Evolutionary conservation across 2,888 invertebrate genomes (phyloP).

Genomic region (Agelastica alni): DNA sequence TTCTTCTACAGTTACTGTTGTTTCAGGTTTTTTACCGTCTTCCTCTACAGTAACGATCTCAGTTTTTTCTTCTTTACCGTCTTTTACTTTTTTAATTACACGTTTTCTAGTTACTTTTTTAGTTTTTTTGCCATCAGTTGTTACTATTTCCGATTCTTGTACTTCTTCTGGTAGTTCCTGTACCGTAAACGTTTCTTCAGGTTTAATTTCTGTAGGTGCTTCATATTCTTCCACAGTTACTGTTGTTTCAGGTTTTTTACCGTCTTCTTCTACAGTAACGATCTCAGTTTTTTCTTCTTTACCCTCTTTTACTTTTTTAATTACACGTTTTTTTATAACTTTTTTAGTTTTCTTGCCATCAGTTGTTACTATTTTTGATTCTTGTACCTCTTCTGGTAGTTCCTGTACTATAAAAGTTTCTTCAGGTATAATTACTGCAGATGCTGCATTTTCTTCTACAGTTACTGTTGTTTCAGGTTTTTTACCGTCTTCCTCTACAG

Average conservation of each 20-base stretch:
- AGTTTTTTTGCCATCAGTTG: too few species aligned
- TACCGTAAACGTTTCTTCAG: slow-evolving; percentile 41
- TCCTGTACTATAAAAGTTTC: slow-evolving; percentile 29
- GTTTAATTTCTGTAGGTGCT: slow-evolving; percentile 44
- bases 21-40: too few species aligned
- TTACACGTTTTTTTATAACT: slow-evolving; percentile 48
- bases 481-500: slow-evolving; percentile 45
- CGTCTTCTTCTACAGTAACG: slow-evolving; percentile 46
- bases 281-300: slow-evolving; percentile 48
- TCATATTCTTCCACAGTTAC: too few species aligned
- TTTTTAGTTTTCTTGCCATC: slow-evolving; percentile 35
- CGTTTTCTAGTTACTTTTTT: too few species aligned
- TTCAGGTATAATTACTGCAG: slow-evolving; percentile 28
- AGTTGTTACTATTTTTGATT: slow-evolving; percentile 44
- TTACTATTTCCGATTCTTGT: too few species aligned
- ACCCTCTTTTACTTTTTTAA: slow-evolving; percentile 50
- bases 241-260: too few species aligned
- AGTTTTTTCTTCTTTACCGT: too few species aligned
- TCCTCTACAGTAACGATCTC: too few species aligned
- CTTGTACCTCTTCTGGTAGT: slow-evolving; percentile 36
- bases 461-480: slow-evolving; percentile 52
- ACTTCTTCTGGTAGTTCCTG: slow-evolving; percentile 42
- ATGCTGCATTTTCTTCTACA: slow-evolving; percentile 48
- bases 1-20: slow-evolving; percentile 48
- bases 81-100: too few species aligned